Base-by-base conservation (phyloP, 1,140 invertebrate species). In the Eurosta solidaginis region DNA sequence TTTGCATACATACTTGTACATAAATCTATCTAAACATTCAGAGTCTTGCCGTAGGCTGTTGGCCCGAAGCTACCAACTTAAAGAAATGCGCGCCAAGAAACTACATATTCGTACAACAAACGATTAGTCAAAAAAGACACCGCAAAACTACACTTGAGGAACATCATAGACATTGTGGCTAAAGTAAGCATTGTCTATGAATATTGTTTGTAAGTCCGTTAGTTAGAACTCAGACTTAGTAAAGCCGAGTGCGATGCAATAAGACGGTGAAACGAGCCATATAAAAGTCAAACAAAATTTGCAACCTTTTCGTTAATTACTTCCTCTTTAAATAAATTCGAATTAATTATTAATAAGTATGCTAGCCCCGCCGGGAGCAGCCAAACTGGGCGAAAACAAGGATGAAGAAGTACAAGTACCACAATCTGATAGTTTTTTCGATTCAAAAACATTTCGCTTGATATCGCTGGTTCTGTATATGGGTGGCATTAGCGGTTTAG, bases 341-440 rank as follows among this genome's bases (percentile, higher is more conserved):
- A 68, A 68, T 68, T 68, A 68, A 68, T 68, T 68, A 68, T n/a
- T 14, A 68, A 22, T 10, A 68, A 7, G 59, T 47, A 3, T 33
- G 22, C 45, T 29, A n/a, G 59, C 63, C 59, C 77, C 22, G 49
- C n/a, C 3, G n/a, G 44, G 22, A 49, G 45, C 76, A 14, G 49
- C 36, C 4, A 68, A 47, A 22, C 9, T 7, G n/a, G 76, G n/a
- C n/a, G 33, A 47, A 20, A 78, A 75, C 47, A 84, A 84, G 77
- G 85, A 86, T 36, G 83, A 86, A 78, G 84, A 87, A 79, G 83
- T 86, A 1, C 78, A 78, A 27, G 76, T 85, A 77, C 85, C 84
- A 9, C 86, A 87, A 42, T 83, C 82, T 9, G 80, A 85, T 27
- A 82, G 84, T n/a, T 87, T 87, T 36, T 86, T 86, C 14, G 85